Conservation (phyloP, 2,113 vertebrate species). For the Otolemur garnettii region DNA sequence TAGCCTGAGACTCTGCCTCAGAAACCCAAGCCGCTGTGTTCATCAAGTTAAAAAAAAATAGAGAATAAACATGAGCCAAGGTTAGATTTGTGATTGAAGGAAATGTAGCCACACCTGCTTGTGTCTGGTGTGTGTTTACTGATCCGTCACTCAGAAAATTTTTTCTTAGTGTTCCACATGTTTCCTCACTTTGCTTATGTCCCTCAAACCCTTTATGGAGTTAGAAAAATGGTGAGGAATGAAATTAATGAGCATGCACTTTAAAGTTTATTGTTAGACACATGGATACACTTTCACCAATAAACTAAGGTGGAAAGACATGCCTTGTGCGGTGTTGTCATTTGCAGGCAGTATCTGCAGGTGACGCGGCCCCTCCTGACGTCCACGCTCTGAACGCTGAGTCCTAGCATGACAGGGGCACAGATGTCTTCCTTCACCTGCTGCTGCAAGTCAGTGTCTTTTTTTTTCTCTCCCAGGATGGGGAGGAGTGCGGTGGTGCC, state of each 20-base stretch:
- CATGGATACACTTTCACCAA: background rate
- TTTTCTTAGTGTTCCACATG: background rate
- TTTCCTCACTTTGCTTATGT: background rate
- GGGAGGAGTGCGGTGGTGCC: rapidly evolving
- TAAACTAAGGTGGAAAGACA: background rate
- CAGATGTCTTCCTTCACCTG: background rate
- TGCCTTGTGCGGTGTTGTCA: rapidly evolving
- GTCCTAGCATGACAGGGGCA: background rate
- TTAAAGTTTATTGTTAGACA: background rate
- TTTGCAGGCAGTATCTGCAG: background rate
- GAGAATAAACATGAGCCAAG: rapidly evolving
- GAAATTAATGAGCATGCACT: background rate
- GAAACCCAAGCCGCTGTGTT: background rate
- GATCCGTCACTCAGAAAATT: background rate
- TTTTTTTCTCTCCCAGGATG: background rate
- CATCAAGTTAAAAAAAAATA: no score
- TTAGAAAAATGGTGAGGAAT: background rate
- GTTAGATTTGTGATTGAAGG: background rate
- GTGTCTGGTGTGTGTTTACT: background rate
- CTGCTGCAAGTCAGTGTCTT: background rate
- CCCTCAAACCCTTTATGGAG: background rate
- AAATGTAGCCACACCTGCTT: no score
- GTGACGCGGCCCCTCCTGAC: background rate
- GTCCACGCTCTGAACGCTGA: background rate
- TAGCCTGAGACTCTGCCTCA: background rate